Conservation (phyloP, 1,140 invertebrate species). For the Nephila pilipes region DNA sequence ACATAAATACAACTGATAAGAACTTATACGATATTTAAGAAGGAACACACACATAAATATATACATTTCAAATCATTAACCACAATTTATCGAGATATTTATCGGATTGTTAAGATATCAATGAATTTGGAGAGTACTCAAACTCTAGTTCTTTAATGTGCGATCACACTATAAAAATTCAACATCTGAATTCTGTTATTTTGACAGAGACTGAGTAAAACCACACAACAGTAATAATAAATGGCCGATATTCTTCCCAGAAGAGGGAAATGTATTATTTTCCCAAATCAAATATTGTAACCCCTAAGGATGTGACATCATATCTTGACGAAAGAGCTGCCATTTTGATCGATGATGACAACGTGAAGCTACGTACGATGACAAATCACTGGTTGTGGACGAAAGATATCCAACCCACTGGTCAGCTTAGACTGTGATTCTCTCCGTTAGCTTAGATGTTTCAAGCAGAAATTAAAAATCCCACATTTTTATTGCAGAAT, state of each 20-base stretch:
- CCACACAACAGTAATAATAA: too few relatives aligned
- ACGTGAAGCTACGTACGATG: constrained; percentile 21
- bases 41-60: too few relatives aligned
- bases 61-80: too few relatives aligned
- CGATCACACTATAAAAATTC: too few relatives aligned
- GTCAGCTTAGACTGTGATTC: not conserved
- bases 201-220: too few relatives aligned
- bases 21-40: too few relatives aligned
- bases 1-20: too few relatives aligned
- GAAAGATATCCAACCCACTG: not conserved
- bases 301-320: not conserved
- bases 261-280: not conserved
- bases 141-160: too few relatives aligned
- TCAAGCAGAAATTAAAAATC: not conserved
- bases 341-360: constrained; percentile 15
- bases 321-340: constrained; percentile 51
- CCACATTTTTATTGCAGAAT: not conserved
- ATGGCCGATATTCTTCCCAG: not conserved
- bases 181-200: too few relatives aligned
- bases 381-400: constrained; percentile 27
- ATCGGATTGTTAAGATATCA: too few relatives aligned
- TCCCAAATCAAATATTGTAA: constrained; percentile 22
- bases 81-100: too few relatives aligned
- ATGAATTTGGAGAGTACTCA: too few relatives aligned
- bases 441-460: not conserved